Conservation (phyloP, 2,113 vertebrate genomes). For the Microtus oregoni region DNA sequence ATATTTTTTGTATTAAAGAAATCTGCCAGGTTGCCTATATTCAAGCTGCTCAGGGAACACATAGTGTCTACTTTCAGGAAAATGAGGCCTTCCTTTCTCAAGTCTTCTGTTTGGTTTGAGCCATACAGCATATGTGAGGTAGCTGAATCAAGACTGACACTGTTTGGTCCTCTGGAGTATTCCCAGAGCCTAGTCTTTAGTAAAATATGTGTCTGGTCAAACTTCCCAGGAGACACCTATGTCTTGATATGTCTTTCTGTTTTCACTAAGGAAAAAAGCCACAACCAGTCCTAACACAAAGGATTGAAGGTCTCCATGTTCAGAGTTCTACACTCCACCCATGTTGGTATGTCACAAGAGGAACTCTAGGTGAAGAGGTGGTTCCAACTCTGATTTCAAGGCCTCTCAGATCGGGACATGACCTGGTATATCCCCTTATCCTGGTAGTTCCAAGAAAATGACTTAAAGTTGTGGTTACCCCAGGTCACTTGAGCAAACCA, state of each 20-base stretch:
- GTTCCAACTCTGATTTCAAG: not conserved
- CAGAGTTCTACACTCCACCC: not conserved
- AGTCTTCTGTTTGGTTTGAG: not conserved
- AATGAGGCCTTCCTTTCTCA: not conserved
- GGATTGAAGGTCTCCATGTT: not conserved
- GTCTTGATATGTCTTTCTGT: not conserved
- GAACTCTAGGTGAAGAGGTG: not conserved
- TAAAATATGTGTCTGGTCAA: not conserved
- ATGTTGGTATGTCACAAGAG: not conserved
- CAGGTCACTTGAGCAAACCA: not conserved
- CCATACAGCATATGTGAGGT: fast-evolving
- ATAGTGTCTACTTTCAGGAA: not conserved
- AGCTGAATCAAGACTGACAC: not conserved
- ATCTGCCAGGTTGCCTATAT: not conserved
- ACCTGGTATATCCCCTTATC: not conserved
- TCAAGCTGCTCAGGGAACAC: not conserved
- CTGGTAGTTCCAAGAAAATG: not conserved
- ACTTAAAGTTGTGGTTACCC: not conserved
- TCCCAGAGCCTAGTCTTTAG: not conserved
- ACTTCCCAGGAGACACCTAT: not conserved
- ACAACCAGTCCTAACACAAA: not conserved
- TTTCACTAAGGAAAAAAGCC: not conserved
- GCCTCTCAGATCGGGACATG: not conserved
- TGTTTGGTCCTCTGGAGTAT: not conserved
- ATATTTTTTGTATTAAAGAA: not conserved